Percentiles rank a stretch among this genome's conserved stretches.
phyloP scores from a whole-genome alignment of 2,113 vertebrate genomes.

The Petromus typicus region DNA sequence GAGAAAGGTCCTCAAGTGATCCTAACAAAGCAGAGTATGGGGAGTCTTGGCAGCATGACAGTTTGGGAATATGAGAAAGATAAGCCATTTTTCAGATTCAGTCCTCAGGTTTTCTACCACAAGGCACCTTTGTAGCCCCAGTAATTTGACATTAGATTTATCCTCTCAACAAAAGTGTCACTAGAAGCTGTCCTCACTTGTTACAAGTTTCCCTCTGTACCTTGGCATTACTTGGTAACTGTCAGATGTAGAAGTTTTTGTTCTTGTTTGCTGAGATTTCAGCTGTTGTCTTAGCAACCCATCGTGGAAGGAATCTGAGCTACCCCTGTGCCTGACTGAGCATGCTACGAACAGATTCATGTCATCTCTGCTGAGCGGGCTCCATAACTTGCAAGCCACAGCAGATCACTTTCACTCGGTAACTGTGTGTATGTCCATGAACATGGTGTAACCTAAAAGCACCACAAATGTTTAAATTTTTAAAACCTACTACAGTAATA shows the following conservation, averaged over 20 bases:
- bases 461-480: neutral
- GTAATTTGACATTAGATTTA: neutral
- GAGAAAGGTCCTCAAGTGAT: too few relatives aligned
- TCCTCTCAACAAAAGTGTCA: neutral
- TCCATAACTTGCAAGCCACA: neutral
- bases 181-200: rapidly evolving
- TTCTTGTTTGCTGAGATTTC: neutral
- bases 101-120: neutral
- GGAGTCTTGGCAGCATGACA: neutral
- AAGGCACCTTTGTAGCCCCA: rapidly evolving
- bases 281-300: rapidly evolving
- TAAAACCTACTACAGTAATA: neutral
- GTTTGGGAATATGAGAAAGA: neutral
- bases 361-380: neutral
- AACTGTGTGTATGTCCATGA: neutral
- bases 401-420: neutral
- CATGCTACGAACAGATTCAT: rapidly evolving
- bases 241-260: neutral
- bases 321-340: rapidly evolving
- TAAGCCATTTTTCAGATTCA: neutral
- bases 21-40: neutral
- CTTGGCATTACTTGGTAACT: neutral
- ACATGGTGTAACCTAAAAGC: neutral
- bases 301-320: rapidly evolving
- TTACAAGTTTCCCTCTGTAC: rapidly evolving